Conservation (phyloP, 2,888 invertebrate genomes). For the Amphiduros pacificus region DNA sequence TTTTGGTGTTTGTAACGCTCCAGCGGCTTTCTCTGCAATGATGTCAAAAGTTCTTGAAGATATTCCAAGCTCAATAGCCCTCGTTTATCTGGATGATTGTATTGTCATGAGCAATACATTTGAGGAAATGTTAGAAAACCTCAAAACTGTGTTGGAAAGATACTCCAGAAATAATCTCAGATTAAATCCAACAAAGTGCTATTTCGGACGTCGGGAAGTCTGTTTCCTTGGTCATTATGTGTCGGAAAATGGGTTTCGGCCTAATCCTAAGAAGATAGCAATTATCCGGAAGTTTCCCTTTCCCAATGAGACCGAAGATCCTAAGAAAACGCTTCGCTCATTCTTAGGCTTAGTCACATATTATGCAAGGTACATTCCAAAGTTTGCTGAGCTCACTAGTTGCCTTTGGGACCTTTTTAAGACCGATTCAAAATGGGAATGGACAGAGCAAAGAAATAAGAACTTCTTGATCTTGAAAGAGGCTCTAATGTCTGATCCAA, state of each 20-base stretch:
- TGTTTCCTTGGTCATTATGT: conserved; percentile 1
- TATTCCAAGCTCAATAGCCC: background rate
- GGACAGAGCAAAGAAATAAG: conserved; percentile 23
- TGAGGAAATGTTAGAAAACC: conserved; percentile 6
- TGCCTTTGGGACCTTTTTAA: conserved; percentile 21
- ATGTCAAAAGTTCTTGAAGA: conserved; percentile 14
- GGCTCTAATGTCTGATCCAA: conserved; percentile 15
- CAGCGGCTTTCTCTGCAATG: conserved; percentile 19
- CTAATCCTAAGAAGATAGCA: background rate
- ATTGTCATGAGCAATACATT: background rate
- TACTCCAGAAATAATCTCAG: background rate
- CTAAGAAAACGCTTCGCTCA: too few species aligned
- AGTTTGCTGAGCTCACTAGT: conserved; percentile 15
- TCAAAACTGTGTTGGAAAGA: conserved; percentile 15
- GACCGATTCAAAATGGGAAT: conserved; percentile 19
- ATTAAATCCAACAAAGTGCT: background rate
- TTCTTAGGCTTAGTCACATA: background rate
- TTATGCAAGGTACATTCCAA: conserved; percentile 20
- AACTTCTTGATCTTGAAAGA: conserved; percentile 24
- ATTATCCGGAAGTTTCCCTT: background rate
- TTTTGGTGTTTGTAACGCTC: conserved; percentile 20
- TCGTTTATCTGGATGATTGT: conserved; percentile 27
- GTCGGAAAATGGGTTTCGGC: background rate
- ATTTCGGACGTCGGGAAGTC: background rate
- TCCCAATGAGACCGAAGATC: background rate